Conservation (phyloP, 1,140 invertebrate genomes). For the Yoshiicerus persimilis region DNA sequence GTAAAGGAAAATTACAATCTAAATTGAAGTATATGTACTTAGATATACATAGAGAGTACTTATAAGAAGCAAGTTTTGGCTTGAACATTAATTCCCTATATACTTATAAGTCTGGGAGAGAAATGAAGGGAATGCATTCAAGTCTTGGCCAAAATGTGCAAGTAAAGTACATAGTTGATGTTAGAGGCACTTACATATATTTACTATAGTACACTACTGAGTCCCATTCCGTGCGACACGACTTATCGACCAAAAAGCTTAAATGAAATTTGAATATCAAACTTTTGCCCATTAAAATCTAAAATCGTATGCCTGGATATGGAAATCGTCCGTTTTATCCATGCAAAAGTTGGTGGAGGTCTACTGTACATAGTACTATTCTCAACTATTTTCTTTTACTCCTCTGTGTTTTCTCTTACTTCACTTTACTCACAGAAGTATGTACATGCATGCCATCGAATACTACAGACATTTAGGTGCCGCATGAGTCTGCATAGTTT, state of each 20-base stretch:
- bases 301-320: conserved; percentile 16
- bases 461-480: neutral
- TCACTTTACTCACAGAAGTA: neutral
- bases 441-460: neutral
- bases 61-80: neutral
- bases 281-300: conserved; percentile 28
- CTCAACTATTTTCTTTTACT: neutral
- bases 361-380: neutral
- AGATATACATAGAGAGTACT: neutral
- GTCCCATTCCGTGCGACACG: conserved; percentile 4
- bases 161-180: neutral
- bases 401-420: neutral
- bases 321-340: conserved; percentile 5
- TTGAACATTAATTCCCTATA: conserved; percentile 5
- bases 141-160: neutral
- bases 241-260: conserved; percentile 24
- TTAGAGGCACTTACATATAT: neutral
- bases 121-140: neutral
- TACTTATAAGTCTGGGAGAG: neutral
- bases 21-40: neutral
- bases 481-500: neutral
- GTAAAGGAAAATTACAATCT: neutral
- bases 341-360: neutral
- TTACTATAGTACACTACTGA: neutral
- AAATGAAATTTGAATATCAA: conserved; percentile 29